A percentile compares a stretch with the other conserved stretches of the same genome.
Evolutionary conservation across 1,140 invertebrate genomes (phyloP).

Genomic region (Acromyrmex echinatior): DNA sequence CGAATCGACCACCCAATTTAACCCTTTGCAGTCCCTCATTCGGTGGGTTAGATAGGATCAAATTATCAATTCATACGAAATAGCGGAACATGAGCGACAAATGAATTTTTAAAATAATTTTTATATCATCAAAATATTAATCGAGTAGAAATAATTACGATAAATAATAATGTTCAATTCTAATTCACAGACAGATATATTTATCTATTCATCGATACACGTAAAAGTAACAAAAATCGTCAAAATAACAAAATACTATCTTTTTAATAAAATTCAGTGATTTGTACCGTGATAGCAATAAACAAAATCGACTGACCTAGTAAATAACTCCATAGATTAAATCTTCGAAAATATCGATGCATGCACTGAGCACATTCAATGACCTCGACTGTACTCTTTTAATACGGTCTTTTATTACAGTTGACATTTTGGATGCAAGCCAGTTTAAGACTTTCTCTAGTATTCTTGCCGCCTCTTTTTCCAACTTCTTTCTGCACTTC

Average conservation of each 20-base stretch:
- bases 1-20: conserved; percentile 50
- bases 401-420: conserved; percentile 65
- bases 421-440: conserved; percentile 69
- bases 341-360: conserved; percentile 12
- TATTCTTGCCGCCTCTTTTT: background rate
- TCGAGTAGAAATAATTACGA: background rate
- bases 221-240: background rate
- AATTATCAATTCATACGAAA: conserved; percentile 44
- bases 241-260: background rate
- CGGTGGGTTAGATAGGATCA: conserved; percentile 22
- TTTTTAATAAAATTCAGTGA: background rate
- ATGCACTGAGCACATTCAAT: background rate
- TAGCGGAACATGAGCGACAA: background rate
- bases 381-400: conserved; percentile 43
- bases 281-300: background rate
- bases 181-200: background rate
- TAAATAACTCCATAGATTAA: conserved; percentile 20
- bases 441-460: conserved; percentile 37
- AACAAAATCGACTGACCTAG: background rate
- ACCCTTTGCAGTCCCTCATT: conserved; percentile 40
- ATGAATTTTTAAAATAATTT: conserved; percentile 10
- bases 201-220: background rate
- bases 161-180: background rate
- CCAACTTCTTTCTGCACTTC: background rate
- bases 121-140: background rate